A percentile compares a stretch with the other conserved stretches of the same genome.
Evolutionary conservation across 2,888 invertebrate species (phyloP).

Genomic region (Drosophila leonis): DNA sequence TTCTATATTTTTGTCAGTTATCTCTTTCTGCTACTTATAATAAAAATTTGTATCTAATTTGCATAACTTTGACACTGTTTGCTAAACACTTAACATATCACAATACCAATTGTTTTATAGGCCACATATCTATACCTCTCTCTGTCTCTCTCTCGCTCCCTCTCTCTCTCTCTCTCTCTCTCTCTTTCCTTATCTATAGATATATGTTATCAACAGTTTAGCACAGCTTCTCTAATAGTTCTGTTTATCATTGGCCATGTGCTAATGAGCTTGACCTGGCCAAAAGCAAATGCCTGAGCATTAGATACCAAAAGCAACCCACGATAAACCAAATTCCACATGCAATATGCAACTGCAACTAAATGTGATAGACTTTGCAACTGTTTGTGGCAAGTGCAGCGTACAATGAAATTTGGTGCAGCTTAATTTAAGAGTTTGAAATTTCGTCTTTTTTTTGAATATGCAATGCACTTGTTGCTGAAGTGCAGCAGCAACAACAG

Average conservation of each 20-base stretch:
- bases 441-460: conserved; percentile 33
- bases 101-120: background rate
- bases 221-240: conserved; percentile 12
- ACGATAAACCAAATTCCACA: background rate
- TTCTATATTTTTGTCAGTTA: background rate
- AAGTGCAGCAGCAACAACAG: conserved; percentile 59
- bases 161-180: too few species aligned
- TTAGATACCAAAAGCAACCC: background rate
- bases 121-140: background rate
- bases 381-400: conserved; percentile 12
- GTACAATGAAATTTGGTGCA: conserved; percentile 44
- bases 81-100: conserved; percentile 1
- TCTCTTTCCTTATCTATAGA: background rate
- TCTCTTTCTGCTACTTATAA: background rate
- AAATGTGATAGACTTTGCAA: conserved; percentile 11
- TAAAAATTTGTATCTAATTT: background rate
- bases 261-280: conserved; percentile 16
- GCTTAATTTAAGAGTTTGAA: conserved; percentile 18
- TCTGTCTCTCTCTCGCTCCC: too few species aligned
- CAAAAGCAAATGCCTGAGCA: background rate
- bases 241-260: conserved; percentile 1
- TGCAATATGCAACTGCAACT: conserved; percentile 17
- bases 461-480: conserved; percentile 71
- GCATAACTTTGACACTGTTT: background rate
- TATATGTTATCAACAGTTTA: background rate